phyloP scores from a whole-genome alignment of 2,113 vertebrate genomes.

The Salvelinus sp. region DNA sequence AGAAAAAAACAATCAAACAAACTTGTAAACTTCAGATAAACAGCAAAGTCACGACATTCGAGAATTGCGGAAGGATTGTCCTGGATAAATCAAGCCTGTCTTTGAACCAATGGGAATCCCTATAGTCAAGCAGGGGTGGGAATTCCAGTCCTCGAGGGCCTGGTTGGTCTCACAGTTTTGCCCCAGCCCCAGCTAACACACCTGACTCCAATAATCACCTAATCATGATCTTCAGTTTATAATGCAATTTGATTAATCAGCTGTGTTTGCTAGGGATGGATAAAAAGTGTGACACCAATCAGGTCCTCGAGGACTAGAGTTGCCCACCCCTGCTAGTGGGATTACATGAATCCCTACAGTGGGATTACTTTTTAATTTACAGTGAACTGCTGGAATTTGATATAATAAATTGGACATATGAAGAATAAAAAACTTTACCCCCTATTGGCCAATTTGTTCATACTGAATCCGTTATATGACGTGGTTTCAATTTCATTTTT shows the following conservation, averaged over 20 bases:
- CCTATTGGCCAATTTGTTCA: not conserved
- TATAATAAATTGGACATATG: not conserved
- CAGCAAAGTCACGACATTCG: constrained; percentile 47
- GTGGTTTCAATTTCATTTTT: constrained; percentile 15
- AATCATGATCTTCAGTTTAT: no score
- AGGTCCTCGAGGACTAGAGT: no score
- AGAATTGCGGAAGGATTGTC: constrained; percentile 22
- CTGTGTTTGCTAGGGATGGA: no score
- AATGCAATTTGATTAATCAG: no score
- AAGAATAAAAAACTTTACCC: constrained; percentile 7
- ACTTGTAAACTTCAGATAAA: constrained; percentile 56
- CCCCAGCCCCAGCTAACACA: no score
- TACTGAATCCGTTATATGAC: not conserved
- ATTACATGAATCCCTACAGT: not conserved
- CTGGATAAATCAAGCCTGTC: constrained; percentile 20
- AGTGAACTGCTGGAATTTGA: not conserved
- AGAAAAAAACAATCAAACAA: constrained; percentile 46
- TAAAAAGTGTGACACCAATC: no score
- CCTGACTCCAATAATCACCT: no score
- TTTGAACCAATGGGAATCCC: not conserved
- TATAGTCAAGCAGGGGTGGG: not conserved
- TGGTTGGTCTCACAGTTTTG: no score
- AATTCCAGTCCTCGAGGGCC: no score
- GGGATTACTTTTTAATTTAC: no score
- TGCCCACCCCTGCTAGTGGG: not conserved